Evolutionary conservation across 2,888 invertebrate species (phyloP).

Genomic region (Bellardia bayeri): DNA sequence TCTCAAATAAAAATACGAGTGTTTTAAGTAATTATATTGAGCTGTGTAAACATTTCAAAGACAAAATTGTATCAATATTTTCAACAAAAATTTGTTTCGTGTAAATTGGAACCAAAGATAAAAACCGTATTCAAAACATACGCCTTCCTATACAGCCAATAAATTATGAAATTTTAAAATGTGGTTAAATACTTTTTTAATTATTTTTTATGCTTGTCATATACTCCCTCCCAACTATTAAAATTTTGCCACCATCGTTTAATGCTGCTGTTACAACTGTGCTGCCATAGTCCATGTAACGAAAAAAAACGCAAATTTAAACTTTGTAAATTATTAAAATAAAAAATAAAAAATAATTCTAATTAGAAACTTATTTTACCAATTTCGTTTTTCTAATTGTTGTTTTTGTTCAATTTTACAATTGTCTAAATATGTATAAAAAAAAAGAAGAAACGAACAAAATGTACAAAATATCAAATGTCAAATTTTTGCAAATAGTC

Average conservation of each 20-base stretch:
- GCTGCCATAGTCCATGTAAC: background rate
- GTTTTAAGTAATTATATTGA: too few relatives aligned
- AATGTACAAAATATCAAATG: conserved; percentile 80
- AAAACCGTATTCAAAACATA: too few relatives aligned
- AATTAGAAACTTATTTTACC: conserved; percentile 49
- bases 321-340: conserved; percentile 40
- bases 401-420: conserved; percentile 49
- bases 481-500: conserved; percentile 80
- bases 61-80: too few relatives aligned
- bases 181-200: too few relatives aligned
- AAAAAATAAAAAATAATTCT: conserved; percentile 31
- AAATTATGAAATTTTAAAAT: too few relatives aligned
- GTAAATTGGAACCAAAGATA: too few relatives aligned
- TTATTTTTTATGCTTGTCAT: too few relatives aligned
- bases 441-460: conserved; percentile 40
- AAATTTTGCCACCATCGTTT: background rate
- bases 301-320: conserved; percentile 23
- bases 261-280: background rate
- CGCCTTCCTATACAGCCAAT: too few relatives aligned
- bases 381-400: conserved; percentile 33
- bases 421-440: conserved; percentile 51
- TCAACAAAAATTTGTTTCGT: too few relatives aligned
- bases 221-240: too few relatives aligned
- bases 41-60: too few relatives aligned
- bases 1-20: too few relatives aligned